phyloP scores from a whole-genome alignment of 2,113 vertebrate species.

The Vulpes lagopus region DNA sequence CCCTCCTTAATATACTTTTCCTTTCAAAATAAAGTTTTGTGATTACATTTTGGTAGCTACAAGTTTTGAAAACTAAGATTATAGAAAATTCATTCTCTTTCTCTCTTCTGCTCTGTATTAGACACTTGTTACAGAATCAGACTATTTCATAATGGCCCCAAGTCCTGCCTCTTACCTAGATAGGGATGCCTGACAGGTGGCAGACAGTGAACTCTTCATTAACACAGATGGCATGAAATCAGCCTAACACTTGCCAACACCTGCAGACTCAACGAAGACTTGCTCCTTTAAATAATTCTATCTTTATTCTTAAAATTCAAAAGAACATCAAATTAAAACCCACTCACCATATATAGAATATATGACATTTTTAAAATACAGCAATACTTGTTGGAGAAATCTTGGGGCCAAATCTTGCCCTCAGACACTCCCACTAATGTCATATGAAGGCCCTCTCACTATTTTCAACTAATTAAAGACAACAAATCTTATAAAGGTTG shows the following conservation, averaged over 20 bases:
- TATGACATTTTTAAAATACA: constrained; percentile 47
- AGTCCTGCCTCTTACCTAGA: neutral
- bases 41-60: neutral
- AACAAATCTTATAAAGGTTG: constrained; percentile 39
- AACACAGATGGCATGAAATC: neutral
- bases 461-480: constrained; percentile 58
- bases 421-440: neutral
- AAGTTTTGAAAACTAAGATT: constrained; percentile 9
- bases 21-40: neutral
- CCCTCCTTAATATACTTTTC: no score
- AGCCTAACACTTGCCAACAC: constrained; percentile 29
- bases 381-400: constrained; percentile 31
- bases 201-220: neutral
- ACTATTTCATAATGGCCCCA: neutral
- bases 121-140: neutral
- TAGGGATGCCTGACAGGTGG: neutral
- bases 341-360: constrained; percentile 1
- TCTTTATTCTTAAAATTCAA: constrained; percentile 23
- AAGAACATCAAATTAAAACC: neutral
- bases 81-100: neutral
- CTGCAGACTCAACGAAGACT: neutral
- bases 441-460: neutral
- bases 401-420: neutral
- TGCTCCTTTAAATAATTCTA: constrained; percentile 22
- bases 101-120: neutral